Conservation (phyloP, 2,888 invertebrate genomes). For the Drosophila dives region DNA sequence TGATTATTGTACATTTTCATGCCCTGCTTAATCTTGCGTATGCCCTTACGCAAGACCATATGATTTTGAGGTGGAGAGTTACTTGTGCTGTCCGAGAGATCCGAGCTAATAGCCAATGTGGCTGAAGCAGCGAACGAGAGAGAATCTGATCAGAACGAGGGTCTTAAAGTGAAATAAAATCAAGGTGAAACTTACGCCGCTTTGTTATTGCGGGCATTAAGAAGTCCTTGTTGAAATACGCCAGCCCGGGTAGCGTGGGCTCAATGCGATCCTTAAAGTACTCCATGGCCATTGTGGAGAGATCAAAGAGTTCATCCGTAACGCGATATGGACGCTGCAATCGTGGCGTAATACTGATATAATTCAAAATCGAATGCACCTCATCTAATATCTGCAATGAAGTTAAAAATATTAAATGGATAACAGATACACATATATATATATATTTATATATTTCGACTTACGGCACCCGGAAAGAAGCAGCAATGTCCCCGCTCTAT, state of each 20-base stretch:
- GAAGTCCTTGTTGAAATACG: slow-evolving; percentile 94
- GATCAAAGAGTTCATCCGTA: slow-evolving; percentile 96
- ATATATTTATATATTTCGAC: slow-evolving; percentile 47
- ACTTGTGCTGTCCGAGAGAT: slow-evolving; percentile 80
- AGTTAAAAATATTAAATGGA: neutral
- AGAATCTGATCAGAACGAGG: slow-evolving; percentile 48
- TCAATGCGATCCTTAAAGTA: slow-evolving; percentile 98
- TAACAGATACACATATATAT: neutral
- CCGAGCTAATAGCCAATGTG: slow-evolving; percentile 81
- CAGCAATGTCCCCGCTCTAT: slow-evolving; percentile 97
- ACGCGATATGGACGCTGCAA: slow-evolving; percentile 95
- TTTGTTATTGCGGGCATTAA: slow-evolving; percentile 85
- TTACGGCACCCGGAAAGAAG: slow-evolving; percentile 97
- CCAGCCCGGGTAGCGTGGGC: slow-evolving; percentile 94
- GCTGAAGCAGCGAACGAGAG: slow-evolving; percentile 62
- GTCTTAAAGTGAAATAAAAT: neutral
- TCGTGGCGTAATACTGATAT: slow-evolving; percentile 92
- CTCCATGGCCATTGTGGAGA: slow-evolving; percentile 99
- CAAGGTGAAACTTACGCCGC: slow-evolving; percentile 69
- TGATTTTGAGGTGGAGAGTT: slow-evolving; percentile 91
- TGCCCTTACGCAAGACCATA: slow-evolving; percentile 93
- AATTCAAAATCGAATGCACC: slow-evolving; percentile 93
- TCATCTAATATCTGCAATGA: slow-evolving; percentile 92
- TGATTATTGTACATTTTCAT: slow-evolving; percentile 95
- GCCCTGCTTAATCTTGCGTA: slow-evolving; percentile 94